A percentile compares a stretch with the other conserved stretches of the same genome.
phyloP scores from a whole-genome alignment of 2,888 invertebrate genomes.

The Microchrysa polita region DNA sequence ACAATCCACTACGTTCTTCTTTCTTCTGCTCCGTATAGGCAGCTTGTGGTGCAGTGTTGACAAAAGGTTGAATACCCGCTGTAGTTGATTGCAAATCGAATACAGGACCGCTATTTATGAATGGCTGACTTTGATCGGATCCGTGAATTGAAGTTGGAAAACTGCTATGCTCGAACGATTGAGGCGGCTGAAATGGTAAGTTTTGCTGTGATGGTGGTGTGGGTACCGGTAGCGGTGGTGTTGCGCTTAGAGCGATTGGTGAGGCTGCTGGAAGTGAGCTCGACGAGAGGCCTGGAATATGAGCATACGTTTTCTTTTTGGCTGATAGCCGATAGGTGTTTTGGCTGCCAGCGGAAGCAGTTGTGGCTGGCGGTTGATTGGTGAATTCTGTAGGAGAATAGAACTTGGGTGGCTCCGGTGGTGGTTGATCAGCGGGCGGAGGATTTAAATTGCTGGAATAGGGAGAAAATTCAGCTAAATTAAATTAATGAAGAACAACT shows the following conservation, averaged over 20 bases:
- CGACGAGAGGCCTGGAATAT: conserved; percentile 74
- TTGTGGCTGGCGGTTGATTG: background rate
- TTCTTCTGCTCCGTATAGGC: background rate
- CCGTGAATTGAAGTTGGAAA: conserved; percentile 16
- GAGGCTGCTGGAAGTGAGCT: conserved; percentile 1
- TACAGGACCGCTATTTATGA: conserved; percentile 41
- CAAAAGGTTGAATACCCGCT: background rate
- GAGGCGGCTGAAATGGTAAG: background rate
- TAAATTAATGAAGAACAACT: too few species aligned
- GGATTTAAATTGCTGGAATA: background rate
- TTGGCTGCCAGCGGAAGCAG: conserved; percentile 48
- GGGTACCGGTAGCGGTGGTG: conserved; percentile 22
- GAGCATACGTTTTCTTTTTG: conserved; percentile 78
- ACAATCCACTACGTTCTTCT: conserved; percentile 54
- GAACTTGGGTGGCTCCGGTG: conserved; percentile 58
- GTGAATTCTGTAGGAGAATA: conserved; percentile 60
- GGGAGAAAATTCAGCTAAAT: too few species aligned
- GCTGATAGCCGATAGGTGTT: conserved; percentile 74
- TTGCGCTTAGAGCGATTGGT: background rate
- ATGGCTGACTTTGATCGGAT: conserved; percentile 38
- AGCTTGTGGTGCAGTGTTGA: background rate
- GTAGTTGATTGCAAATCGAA: conserved; percentile 32
- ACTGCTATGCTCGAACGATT: conserved; percentile 24
- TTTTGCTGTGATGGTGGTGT: conserved; percentile 36
- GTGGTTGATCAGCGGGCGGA: conserved; percentile 6